These are phyloP conservation scores for Pyrgilauda ruficollis DNA, from an alignment of 2,113 vertebrate genomes.

Conservation along the genomic window DNA sequence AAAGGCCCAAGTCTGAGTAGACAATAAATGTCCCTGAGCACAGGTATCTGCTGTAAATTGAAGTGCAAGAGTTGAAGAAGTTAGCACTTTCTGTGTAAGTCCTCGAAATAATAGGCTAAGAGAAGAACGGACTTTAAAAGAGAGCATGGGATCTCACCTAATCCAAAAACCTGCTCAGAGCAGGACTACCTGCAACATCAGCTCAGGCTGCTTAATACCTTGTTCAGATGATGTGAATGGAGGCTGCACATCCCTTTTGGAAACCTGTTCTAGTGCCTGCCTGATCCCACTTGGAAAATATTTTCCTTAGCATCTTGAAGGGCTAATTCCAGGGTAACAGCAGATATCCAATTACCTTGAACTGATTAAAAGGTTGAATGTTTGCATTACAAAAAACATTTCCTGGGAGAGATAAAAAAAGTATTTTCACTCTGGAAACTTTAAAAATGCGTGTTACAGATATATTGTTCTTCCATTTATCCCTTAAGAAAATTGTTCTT, in stretches of 20 bases:
- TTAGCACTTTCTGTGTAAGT: not conserved
- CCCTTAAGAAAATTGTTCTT: not conserved
- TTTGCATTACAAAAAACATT: not conserved
- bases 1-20: not conserved
- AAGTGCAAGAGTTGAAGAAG: not conserved
- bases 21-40: not conserved
- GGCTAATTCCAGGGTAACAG: not conserved
- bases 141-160: fast-evolving
- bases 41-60: not conserved
- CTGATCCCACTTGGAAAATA: not conserved
- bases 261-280: not conserved
- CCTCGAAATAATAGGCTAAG: not conserved
- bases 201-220: not conserved
- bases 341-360: not conserved
- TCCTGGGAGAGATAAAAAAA: not conserved
- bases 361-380: not conserved
- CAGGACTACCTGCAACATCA: not conserved
- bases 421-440: not conserved
- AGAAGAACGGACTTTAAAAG: not conserved
- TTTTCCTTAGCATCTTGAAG: not conserved
- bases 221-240: not conserved
- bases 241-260: not conserved
- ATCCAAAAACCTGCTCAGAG: not conserved
- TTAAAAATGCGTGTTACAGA: not conserved
- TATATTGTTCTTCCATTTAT: not conserved